Evolutionary conservation across 2,797 vertebrate species (phyloP), one percentile per base, ranked within the genome.

Genomic region (Alosa sapidissima): DNA sequence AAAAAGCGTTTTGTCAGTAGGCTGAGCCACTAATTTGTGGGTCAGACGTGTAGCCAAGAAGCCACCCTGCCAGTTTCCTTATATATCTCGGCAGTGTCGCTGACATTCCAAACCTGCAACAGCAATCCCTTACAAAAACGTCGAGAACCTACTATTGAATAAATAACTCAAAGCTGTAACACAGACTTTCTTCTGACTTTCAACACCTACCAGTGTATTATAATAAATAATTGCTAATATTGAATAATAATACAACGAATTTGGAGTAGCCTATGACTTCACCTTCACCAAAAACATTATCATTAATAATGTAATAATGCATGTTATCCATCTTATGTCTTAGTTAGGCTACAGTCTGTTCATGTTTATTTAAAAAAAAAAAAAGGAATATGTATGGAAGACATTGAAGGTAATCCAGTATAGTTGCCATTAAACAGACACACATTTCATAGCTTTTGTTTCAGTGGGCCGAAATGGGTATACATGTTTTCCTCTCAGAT

Each of bases 401-500:
- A 41, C 41, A 41, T 41, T 41, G 1, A 41, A 41, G 41, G 41
- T 41, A 41, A 41, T 41, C 41, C 41, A 41, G 41, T 36, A 36
- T 41, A 45, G 13, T 41, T 19, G 16, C 36, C 36, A 41, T 16
- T 11, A 68, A 68, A 24, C 8, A 68, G 5, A 6, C 68, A 19
- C 5, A 19, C 14, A 41, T 45, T 8, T 41, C 33, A 16, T 75
- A 45, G 4, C 24, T 24, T 45, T 36, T 11, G 19, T 28, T 6
- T 41, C 11, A 41, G 2, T 47, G 41, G 5, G 2, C 72, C n/a
- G 2, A 21, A 62, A 24, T 62, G 58, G n/a, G 14, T 8, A 68
- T 19, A 58, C 19, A 16, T 33, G 58, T 1, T 1, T 19, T 84
- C 83, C 3, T 36, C 24, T 54, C 91, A 99, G 98, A 99, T 99